Evolutionary conservation across 2,797 vertebrate species (phyloP).

Genomic region (Anomalospiza imberbis): DNA sequence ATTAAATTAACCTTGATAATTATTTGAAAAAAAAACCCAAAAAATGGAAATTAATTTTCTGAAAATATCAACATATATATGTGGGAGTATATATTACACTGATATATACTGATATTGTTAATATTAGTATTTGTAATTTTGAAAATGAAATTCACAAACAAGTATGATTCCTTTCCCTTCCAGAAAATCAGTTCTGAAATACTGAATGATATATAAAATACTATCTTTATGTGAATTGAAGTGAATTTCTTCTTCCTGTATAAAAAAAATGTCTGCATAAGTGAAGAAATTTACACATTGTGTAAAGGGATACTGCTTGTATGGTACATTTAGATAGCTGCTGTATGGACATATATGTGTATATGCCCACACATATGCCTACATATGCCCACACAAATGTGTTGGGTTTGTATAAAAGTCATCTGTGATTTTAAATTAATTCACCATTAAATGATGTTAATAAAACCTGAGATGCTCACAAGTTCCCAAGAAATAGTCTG

Average conservation of each 20-base stretch:
- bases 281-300: background rate
- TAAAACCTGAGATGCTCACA: background rate
- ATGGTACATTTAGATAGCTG: background rate
- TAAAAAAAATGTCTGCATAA: background rate
- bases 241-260: background rate
- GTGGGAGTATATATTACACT: background rate
- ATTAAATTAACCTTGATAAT: constrained; percentile 57
- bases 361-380: background rate
- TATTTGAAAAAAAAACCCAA: background rate
- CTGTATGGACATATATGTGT: background rate
- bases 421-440: background rate
- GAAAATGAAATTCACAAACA: constrained; percentile 11
- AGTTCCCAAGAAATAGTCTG: background rate
- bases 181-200: background rate
- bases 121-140: constrained; percentile 25
- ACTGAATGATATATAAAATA: background rate
- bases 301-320: background rate
- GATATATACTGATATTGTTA: background rate
- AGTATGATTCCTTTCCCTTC: background rate
- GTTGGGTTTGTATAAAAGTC: background rate
- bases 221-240: background rate
- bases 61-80: background rate
- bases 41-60: constrained; percentile 34
- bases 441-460: background rate
- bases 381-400: background rate